A percentile compares a stretch with the other conserved stretches of the same genome.
Evolutionary conservation across 2,113 vertebrate genomes (phyloP).

Genomic region (Rhinichthys klamathensis): DNA sequence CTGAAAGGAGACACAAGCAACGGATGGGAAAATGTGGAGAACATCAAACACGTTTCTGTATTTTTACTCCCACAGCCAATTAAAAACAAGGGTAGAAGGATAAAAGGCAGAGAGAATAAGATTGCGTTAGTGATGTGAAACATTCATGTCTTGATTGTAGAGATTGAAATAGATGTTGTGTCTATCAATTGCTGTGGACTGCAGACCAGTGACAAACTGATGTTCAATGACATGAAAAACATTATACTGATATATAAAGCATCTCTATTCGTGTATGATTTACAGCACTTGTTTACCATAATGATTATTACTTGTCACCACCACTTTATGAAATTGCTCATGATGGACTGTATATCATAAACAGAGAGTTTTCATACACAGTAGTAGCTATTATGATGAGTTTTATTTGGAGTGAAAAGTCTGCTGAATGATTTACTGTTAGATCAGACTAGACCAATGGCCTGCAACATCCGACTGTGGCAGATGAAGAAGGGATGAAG

Average conservation of each 20-base stretch:
- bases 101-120: conserved; percentile 41
- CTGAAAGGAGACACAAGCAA: background rate
- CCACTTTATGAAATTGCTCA: background rate
- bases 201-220: background rate
- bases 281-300: no score
- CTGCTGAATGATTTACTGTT: no score
- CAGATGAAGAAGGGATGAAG: no score
- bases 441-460: no score
- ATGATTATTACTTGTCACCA: background rate
- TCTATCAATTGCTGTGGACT: background rate
- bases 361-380: background rate
- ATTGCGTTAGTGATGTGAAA: background rate
- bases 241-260: no score
- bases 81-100: conserved; percentile 26
- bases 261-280: no score
- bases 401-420: no score
- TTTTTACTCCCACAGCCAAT: conserved; percentile 11
- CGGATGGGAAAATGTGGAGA: background rate
- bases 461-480: no score
- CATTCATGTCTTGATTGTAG: background rate
- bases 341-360: background rate
- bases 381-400: no score
- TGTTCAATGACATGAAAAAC: background rate
- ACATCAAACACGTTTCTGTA: conserved; percentile 7
- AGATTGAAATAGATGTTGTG: background rate